Base-by-base conservation (phyloP, 2,797 vertebrate species). In the Clarias pachynema region DNA sequence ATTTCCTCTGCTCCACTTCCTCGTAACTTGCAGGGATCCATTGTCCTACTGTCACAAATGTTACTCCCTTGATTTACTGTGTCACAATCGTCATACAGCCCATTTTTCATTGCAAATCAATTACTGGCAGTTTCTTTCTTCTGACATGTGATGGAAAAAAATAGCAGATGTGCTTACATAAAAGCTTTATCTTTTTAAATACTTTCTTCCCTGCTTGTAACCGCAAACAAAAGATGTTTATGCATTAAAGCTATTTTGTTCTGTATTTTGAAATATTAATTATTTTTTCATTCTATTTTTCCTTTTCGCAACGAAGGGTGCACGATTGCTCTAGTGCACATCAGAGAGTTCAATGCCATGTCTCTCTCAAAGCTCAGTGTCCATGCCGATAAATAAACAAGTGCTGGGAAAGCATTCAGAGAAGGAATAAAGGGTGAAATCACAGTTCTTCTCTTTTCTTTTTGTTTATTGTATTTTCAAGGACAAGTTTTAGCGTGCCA, bases 61-160 rank as follows among this genome's bases (percentile, higher is more conserved):
- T 88, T 89, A 88, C 87, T 31, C 37, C 84, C 26, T 15, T 88
- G 59, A 82, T 89, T 84, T 88, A 89, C 70, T 81, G n/a, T 89
- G 81, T 91, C 90, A 82, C 66, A 91, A 82, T 88, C 91, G 90
- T 89, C 93, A 92, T 77, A 80, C 74, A 60, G 69, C 56, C 65
- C 20, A 88, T 86, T 84, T 85, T 88, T 84, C 89, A 66, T 91
- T 83, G 87, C 91, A 91, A 94, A 89, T 84, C 80, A 89, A 89
- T 88, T 89, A 86, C 87, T 82, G 73, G 87, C 77, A 80, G 88
- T 79, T 86, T 84, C 81, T 79, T 66, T 85, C 85, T 63, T 78
- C 79, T 18, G 24, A n/a, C 60, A 70, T 88, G 56, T 83, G 69
- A 26, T 63, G 74, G 77, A 73, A 66, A 75, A 40, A 80, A 66